phyloP scores from a whole-genome alignment of 23 tunicate genomes.

The Corella eumyota region DNA sequence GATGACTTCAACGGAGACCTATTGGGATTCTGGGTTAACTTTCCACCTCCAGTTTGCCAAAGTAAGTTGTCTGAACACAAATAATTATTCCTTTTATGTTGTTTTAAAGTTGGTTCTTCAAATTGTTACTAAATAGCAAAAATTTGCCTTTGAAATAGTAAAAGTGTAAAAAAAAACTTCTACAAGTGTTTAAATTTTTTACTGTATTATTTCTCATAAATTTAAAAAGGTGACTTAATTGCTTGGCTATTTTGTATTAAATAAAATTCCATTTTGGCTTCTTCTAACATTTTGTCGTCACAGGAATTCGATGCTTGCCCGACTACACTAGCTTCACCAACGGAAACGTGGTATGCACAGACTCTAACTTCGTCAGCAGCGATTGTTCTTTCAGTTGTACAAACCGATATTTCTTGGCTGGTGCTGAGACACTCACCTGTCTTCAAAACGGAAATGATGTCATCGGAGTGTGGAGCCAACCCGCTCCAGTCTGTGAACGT shows the following conservation, averaged over 20 bases:
- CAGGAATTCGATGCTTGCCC: conserved; percentile 2
- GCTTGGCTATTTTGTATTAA: too few relatives aligned
- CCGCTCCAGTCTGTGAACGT: conserved; percentile 30
- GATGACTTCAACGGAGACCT: conserved; percentile 43
- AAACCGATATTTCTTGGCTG: conserved; percentile 14
- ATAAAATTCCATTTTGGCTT: too few relatives aligned
- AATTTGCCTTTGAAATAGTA: too few relatives aligned
- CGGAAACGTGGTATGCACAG: conserved; percentile 17
- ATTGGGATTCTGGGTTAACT: conserved; percentile 32
- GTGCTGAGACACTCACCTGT: conserved; percentile 6
- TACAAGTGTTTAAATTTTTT: too few relatives aligned
- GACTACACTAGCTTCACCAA: background rate
- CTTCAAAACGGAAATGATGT: conserved; percentile 18
- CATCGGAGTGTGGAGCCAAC: conserved; percentile 18
- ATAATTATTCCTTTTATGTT: background rate
- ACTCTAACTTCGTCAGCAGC: conserved; percentile 15
- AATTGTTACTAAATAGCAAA: too few relatives aligned
- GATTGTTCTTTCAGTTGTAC: conserved; percentile 25
- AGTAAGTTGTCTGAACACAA: conserved; percentile 5
- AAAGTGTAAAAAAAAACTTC: too few relatives aligned
- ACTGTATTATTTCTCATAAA: too few relatives aligned
- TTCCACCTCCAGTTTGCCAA: conserved; percentile 29
- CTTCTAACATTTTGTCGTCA: too few relatives aligned
- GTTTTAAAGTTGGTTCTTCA: background rate
- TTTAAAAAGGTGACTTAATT: too few relatives aligned